Base-by-base conservation (phyloP, 37 sponge, comb jelly and placozoan genomes). In the Halisarca cf. caerulea region DNA sequence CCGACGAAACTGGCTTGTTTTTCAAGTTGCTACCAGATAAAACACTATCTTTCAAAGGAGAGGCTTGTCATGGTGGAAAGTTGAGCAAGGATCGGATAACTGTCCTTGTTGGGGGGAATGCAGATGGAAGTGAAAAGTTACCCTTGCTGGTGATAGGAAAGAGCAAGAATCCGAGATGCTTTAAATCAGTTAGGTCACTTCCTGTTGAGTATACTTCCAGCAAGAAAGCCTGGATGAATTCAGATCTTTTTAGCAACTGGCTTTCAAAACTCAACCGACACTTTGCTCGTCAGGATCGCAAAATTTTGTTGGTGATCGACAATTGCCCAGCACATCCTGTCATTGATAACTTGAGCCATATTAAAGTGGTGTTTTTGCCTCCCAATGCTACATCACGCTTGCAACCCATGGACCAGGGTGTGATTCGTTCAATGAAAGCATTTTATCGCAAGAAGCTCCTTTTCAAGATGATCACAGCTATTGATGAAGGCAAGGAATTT, bases 401-500 rank as follows among this genome's bases (percentile, higher is more conserved):
- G 14, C 74, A 72, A 38, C 74, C 74, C 7, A 72, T 72, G 74
- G 74, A 72, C 20, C 74, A 72, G 30, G 74, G 74, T 14, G 74
- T 72, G 6, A 72, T 72, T 32, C 74, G 74, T 32, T 32, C 42
- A n/a, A 20, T 72, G 74, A 72, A 72, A 72, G 74, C 74, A 72
- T 7, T 9, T 38, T 72, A 72, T 17, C 36, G 74, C 9, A 72
- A 11, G 9, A 47, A 47, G 51, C 11, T 47, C 9, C 51, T 47
- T 6, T 14, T 14, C 11, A 47, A 47, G 11, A 47, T 47, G 51
- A 47, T 47, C 11, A 11, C 51, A 6, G 51, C 51, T 47, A 47
- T 47, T 47, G 51, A 47, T 11, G 6, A 6, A 14, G 11, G 11
- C 51, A 6, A 47, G 51, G 6, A 6, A 6, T 47, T 47, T 11